Conservation (phyloP, 2,113 vertebrate genomes). For the Micromys minutus region DNA sequence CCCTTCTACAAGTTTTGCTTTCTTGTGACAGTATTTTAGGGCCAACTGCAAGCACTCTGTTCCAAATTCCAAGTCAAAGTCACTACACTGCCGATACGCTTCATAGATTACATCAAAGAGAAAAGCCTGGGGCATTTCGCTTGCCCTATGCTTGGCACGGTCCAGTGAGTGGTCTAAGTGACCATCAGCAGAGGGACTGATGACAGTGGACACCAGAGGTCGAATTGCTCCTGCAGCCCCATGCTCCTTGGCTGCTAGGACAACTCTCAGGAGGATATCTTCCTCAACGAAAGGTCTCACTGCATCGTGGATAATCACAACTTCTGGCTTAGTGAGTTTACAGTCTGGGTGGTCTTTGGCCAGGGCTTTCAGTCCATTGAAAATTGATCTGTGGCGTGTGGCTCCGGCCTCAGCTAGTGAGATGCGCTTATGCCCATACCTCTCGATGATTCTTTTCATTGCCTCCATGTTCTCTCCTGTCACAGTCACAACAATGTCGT, state of each 20-base stretch:
- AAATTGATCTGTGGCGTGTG: slow-evolving; percentile 96
- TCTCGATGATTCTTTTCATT: slow-evolving; percentile 90
- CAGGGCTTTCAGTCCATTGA: slow-evolving; percentile 92
- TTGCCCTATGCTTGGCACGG: slow-evolving; percentile 93
- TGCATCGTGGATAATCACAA: slow-evolving; percentile 97
- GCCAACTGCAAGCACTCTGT: slow-evolving; percentile 98
- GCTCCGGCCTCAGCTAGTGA: slow-evolving; percentile 89
- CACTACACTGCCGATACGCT: slow-evolving; percentile 94
- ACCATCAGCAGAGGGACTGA: slow-evolving; percentile 91
- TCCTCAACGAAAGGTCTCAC: slow-evolving; percentile 97
- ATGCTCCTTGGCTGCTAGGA: slow-evolving; percentile 91
- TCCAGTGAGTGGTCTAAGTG: slow-evolving; percentile 95
- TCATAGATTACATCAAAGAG: slow-evolving; percentile 92
- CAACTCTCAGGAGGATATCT: slow-evolving; percentile 90
- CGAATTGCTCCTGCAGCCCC: slow-evolving; percentile 95
- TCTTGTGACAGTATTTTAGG: slow-evolving; percentile 92
- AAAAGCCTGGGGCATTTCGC: slow-evolving; percentile 99
- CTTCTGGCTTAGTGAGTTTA: slow-evolving; percentile 87
- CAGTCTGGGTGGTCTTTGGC: slow-evolving; percentile 69
- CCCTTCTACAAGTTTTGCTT: slow-evolving; percentile 95
- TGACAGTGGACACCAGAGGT: slow-evolving; percentile 96
- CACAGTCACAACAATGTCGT: slow-evolving; percentile 91
- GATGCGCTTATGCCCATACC: slow-evolving; percentile 89
- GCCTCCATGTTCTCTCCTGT: slow-evolving; percentile 89
- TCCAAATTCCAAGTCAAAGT: slow-evolving; percentile 96